Evolutionary conservation across 2,888 invertebrate species (phyloP).

Genomic region (Drosophila cognata): DNA sequence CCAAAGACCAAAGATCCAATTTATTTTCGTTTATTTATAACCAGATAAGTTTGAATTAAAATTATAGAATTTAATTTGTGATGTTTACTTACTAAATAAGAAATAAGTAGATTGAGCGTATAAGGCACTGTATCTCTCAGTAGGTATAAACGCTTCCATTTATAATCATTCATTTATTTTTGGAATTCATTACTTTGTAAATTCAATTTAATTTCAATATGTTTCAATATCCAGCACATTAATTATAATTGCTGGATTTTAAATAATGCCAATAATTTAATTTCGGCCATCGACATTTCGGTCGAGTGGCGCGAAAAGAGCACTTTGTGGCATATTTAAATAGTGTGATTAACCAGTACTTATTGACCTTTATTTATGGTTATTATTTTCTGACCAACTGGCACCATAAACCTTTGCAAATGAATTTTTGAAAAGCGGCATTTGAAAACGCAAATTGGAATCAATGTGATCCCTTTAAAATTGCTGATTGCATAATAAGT

Average conservation of each 20-base stretch:
- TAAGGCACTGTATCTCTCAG: neutral
- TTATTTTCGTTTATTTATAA: neutral
- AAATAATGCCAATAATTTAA: constrained; percentile 1
- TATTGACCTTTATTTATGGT: constrained; percentile 19
- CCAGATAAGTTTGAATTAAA: neutral
- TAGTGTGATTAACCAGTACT: constrained; percentile 9
- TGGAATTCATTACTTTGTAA: neutral
- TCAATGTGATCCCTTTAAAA: constrained; percentile 13
- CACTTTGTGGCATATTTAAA: constrained; percentile 26
- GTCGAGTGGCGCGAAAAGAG: neutral
- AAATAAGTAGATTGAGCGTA: neutral
- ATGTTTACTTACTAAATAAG: neutral
- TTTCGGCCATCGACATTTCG: neutral
- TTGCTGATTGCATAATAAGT: neutral
- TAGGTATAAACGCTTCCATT: neutral
- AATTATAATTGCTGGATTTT: neutral
- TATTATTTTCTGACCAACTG: constrained; percentile 15
- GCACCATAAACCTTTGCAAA: neutral
- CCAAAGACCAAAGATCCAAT: neutral
- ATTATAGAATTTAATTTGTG: neutral
- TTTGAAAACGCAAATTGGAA: neutral
- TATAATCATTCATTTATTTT: neutral
- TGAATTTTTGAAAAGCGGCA: neutral
- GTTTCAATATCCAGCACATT: neutral
- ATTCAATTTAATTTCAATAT: neutral